Conservation (phyloP, 1,140 invertebrate genomes). For the Muscidifurax raptorellus region DNA sequence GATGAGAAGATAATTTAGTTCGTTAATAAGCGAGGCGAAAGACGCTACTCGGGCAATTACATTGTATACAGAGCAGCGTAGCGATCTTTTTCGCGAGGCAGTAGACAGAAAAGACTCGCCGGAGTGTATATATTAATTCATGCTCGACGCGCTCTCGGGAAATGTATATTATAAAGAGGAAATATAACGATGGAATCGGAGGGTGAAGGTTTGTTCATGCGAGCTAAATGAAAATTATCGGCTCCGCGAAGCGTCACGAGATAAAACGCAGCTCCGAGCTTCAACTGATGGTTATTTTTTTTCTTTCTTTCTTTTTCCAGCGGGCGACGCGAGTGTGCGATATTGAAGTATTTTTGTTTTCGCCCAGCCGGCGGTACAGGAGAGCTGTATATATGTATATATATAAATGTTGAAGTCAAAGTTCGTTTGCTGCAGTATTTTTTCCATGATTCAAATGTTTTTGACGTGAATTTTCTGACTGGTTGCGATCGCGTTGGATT, state of each 20-base stretch:
- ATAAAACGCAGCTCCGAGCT: conserved; percentile 29
- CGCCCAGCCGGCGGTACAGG: not conserved
- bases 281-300: not conserved
- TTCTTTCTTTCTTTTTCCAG: not conserved
- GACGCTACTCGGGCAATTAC: conserved; percentile 10
- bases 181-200: conserved; percentile 14
- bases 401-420: not conserved
- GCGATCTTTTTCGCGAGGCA: not conserved
- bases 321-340: not conserved
- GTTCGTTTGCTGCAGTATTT: not conserved
- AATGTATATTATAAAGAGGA: not conserved
- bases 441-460: not conserved
- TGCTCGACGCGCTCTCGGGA: not conserved
- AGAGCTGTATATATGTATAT: not conserved
- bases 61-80: not conserved
- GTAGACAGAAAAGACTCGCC: not conserved
- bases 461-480: not conserved
- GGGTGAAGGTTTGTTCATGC: conserved; percentile 6
- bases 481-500: not conserved
- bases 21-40: conserved; percentile 41
- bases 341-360: conserved; percentile 17
- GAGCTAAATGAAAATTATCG: conserved; percentile 49
- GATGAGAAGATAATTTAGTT: conserved; percentile 8
- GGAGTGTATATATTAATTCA: conserved; percentile 33
- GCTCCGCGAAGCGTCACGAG: conserved; percentile 35